Percentiles rank a stretch among this genome's conserved stretches.
Conservation (phyloP, 1,140 invertebrate genomes). For the Drosophila miranda region DNA sequence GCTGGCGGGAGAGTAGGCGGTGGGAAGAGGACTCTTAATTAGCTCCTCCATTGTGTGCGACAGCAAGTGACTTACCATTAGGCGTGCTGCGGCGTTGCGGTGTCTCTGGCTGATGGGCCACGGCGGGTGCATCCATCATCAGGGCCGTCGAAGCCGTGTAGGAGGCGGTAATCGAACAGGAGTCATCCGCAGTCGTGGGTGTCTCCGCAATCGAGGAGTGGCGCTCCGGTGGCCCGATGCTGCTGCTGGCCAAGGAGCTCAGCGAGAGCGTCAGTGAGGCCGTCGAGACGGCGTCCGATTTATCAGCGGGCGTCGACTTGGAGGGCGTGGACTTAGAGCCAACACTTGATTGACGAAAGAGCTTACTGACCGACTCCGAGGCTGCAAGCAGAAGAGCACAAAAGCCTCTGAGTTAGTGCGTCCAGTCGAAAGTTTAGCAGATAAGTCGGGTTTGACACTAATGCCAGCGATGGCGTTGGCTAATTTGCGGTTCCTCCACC, state of each 20-base stretch:
- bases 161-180: conserved; percentile 57
- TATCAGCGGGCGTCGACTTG: conserved; percentile 57
- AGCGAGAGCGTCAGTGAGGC: conserved; percentile 72
- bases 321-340: conserved; percentile 59
- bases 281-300: conserved; percentile 63
- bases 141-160: conserved; percentile 72
- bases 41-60: conserved; percentile 21
- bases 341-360: conserved; percentile 75
- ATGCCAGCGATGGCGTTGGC: conserved; percentile 62
- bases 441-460: conserved; percentile 69
- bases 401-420: conserved; percentile 43
- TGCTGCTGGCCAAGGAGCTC: conserved; percentile 68
- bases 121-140: conserved; percentile 57
- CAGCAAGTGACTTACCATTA: conserved; percentile 54
- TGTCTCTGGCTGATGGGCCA: conserved; percentile 22
- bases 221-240: conserved; percentile 39
- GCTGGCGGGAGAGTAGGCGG: conserved; percentile 28
- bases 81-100: conserved; percentile 57
- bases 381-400: conserved; percentile 46
- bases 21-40: conserved; percentile 56
- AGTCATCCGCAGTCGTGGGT: conserved; percentile 63
- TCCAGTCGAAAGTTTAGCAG: conserved; percentile 47
- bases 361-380: conserved; percentile 80
- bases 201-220: conserved; percentile 63
- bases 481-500: conserved; percentile 60